Evolutionary conservation across 1,140 invertebrate species (phyloP), one percentile per base, ranked within the genome.

Genomic region (Schlechtendalia chinensis): DNA sequence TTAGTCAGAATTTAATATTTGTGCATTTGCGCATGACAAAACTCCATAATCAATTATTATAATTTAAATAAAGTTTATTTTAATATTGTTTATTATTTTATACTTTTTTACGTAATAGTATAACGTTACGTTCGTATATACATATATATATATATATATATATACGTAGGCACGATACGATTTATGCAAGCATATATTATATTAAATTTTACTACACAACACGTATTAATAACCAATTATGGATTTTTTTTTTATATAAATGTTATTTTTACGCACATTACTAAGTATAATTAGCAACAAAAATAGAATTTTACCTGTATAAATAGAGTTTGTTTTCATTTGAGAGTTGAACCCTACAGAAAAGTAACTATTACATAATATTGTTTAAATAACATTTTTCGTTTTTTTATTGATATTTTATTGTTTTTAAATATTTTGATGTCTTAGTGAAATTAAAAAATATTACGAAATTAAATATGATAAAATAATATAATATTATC

Each of bases 341-440:
- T 61, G 75, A 47, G 58, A 61, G 16, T 79, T 79, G 58, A 61
- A 79, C 17, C 75, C 75, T 79, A 61, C 19, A 50, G 16, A 79
- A 47, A 79, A 79, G 61, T 47, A 29, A 47, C 27, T 47, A 27
- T 61, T 16, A 19, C 11, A 77, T 5, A 39, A 39, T 39, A 39
- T 11, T 39, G 22, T 39, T 22, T 45, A 1, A 0, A 3, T 45
- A 12, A n/a, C 19, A n/a, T 54, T 32, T 45, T 14, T 22, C n/a
- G 11, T 14, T 67, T 67, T 67, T 67, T 67, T 22, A 67, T 67
- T 10, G 32, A 67, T 39, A 67, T 22, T 63, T 10, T 8, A 8
- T 10, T 11, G 1, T 32, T 63, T 63, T 19, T 32, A 19, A 1
- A 11, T 50, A 63, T 32, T 63, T 63, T 32, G 19, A 11, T 50